Evolutionary conservation across 1,140 invertebrate genomes (phyloP).

Genomic region (Drosophila seguyi): DNA sequence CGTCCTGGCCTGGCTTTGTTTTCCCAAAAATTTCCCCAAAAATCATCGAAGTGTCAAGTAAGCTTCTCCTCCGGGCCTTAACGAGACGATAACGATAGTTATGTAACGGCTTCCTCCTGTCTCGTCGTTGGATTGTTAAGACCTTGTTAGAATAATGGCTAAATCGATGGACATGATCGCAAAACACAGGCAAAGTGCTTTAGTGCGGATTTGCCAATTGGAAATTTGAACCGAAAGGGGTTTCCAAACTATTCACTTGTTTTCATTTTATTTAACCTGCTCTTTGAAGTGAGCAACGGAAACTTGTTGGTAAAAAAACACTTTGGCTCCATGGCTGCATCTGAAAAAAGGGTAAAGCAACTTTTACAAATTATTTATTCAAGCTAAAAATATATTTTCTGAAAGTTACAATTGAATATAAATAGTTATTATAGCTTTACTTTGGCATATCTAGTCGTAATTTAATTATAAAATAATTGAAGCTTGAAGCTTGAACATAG

Average conservation of each 20-base stretch:
- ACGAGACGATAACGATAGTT: conserved; percentile 36
- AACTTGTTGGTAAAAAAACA: conserved; percentile 36
- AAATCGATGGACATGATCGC: conserved; percentile 51
- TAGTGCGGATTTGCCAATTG: conserved; percentile 13
- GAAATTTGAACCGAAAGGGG: conserved; percentile 18
- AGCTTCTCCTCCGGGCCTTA: conserved; percentile 15
- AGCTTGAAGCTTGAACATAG: not conserved
- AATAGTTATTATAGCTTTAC: not conserved
- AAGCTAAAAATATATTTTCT: not conserved
- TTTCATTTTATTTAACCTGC: conserved; percentile 34
- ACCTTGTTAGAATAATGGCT: conserved; percentile 69
- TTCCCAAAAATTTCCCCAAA: conserved; percentile 36
- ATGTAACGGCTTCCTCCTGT: conserved; percentile 21
- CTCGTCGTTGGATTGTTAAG: conserved; percentile 49
- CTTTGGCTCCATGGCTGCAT: not conserved
- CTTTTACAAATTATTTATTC: not conserved
- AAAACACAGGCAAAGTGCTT: conserved; percentile 20
- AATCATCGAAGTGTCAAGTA: conserved; percentile 37
- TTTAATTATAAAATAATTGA: not conserved
- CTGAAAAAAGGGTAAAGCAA: conserved; percentile 5
- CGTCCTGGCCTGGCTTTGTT: conserved; percentile 1
- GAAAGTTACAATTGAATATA: not conserved
- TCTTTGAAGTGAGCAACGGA: conserved; percentile 4
- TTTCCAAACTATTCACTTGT: conserved; percentile 6
- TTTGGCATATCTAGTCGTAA: no score